Evolutionary conservation across 1,140 invertebrate genomes (phyloP).

Genomic region (Lepidurus arcticus): DNA sequence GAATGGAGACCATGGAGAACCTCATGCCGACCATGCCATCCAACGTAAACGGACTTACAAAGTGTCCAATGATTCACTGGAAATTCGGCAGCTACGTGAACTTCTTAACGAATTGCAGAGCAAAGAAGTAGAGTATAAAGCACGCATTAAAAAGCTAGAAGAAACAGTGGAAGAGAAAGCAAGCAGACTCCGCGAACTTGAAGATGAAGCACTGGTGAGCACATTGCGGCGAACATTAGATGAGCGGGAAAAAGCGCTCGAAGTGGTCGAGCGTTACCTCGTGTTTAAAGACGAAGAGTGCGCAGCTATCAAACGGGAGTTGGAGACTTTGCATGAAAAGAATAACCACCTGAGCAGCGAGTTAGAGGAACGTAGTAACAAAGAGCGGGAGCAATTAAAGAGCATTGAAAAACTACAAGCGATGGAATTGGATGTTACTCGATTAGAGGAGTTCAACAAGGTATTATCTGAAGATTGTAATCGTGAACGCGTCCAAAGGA

Average conservation of each 20-base stretch:
- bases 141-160: constrained; percentile 25
- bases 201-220: neutral
- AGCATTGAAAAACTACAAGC: constrained; percentile 37
- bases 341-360: constrained; percentile 27
- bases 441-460: constrained; percentile 44
- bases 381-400: constrained; percentile 37
- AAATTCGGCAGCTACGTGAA: constrained; percentile 31
- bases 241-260: neutral
- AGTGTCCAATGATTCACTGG: constrained; percentile 30
- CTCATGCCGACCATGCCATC: constrained; percentile 26
- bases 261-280: neutral
- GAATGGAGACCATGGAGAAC: constrained; percentile 16
- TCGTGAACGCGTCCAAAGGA: constrained; percentile 47
- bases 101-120: constrained; percentile 33
- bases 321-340: constrained; percentile 28
- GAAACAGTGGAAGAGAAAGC: constrained; percentile 25
- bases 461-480: constrained; percentile 48
- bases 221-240: neutral
- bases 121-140: constrained; percentile 34
- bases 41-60: constrained; percentile 34
- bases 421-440: constrained; percentile 38
- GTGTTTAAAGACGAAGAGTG: constrained; percentile 28
- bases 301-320: constrained; percentile 26
- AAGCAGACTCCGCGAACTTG: neutral
- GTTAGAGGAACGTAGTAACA: constrained; percentile 15